These are phyloP conservation scores for Coreoperca whiteheadi DNA, from an alignment of 2,113 vertebrate genomes.

Conservation along the genomic window DNA sequence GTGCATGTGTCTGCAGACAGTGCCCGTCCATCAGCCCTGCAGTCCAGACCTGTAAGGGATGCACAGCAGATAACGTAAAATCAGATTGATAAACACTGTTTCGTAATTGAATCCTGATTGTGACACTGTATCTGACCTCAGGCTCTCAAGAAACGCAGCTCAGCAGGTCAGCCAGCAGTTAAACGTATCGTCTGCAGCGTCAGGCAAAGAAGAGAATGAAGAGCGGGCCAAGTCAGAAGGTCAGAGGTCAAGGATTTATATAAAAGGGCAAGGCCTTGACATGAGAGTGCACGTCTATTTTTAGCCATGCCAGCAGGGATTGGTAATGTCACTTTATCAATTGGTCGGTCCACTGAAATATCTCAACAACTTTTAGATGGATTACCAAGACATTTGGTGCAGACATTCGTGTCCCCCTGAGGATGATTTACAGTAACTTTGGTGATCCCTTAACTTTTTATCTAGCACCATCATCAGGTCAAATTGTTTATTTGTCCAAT, in stretches of 20 bases:
- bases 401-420: not conserved
- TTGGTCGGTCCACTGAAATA: not conserved
- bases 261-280: not conserved
- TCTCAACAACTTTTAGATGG: not conserved
- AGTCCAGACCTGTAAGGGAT: conserved; percentile 12
- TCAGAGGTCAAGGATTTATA: conserved; percentile 26
- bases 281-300: not conserved
- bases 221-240: not conserved
- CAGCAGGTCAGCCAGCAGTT: not conserved
- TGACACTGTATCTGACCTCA: not conserved
- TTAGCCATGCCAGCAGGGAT: not conserved
- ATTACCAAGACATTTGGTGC: not conserved
- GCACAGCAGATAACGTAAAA: not conserved
- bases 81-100: not conserved
- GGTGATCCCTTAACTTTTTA: not conserved
- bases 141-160: not conserved
- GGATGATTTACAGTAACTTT: not conserved
- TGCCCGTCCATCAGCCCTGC: not conserved
- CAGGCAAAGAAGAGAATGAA: not conserved
- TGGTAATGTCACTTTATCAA: not conserved
- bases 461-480: not conserved
- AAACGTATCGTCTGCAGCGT: not conserved
- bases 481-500: too few species aligned
- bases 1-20: rapidly evolving
- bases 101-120: not conserved